A percentile compares a stretch with the other conserved stretches of the same genome.
Evolutionary conservation across 2,113 vertebrate genomes (phyloP).

Genomic region (Serilophus lunatus): DNA sequence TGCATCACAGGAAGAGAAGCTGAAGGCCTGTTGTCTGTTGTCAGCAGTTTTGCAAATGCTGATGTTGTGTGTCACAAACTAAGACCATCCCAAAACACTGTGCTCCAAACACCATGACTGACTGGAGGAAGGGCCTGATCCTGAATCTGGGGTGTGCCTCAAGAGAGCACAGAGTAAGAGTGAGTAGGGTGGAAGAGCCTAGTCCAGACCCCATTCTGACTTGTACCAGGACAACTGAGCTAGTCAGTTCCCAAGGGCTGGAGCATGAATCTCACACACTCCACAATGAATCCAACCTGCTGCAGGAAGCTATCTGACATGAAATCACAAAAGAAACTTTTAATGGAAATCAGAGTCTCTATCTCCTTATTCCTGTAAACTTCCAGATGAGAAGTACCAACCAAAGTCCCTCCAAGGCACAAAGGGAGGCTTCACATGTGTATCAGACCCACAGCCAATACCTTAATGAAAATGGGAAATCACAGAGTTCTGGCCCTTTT

Average conservation of each 20-base stretch:
- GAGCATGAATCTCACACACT: background rate
- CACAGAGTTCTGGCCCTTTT: background rate
- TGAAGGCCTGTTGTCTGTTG: background rate
- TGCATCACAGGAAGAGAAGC: background rate
- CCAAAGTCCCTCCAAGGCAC: background rate
- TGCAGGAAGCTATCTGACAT: background rate
- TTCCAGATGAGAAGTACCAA: background rate
- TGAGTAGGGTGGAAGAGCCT: background rate
- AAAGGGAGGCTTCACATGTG: background rate
- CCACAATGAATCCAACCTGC: background rate
- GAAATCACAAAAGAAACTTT: background rate
- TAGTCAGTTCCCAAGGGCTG: background rate
- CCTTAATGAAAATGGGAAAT: background rate
- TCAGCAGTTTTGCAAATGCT: background rate
- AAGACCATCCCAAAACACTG: background rate
- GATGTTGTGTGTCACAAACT: rapidly evolving
- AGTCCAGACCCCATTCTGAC: background rate
- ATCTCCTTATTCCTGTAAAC: background rate
- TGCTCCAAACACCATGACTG: background rate
- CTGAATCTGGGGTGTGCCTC: background rate
- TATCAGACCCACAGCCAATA: background rate
- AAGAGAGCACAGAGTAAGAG: background rate
- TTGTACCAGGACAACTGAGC: background rate
- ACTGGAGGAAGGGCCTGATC: background rate
- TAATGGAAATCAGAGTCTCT: background rate